phyloP scores from a whole-genome alignment of 2,888 invertebrate species.

The Amphipoea lucens region DNA sequence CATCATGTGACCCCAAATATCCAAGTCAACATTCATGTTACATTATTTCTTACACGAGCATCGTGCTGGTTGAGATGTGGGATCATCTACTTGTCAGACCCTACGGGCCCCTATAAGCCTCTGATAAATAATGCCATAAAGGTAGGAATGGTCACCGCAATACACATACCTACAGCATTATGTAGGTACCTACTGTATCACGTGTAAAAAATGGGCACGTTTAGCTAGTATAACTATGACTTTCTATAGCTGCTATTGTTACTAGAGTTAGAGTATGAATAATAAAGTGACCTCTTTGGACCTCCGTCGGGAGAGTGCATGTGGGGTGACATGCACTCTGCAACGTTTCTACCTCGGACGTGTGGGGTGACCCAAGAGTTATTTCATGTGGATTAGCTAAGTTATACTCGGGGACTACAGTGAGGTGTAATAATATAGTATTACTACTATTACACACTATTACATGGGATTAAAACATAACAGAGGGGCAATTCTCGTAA shows the following conservation, averaged over 20 bases:
- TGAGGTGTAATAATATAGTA: neutral
- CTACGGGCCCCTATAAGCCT: constrained; percentile 53
- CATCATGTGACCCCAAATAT: constrained; percentile 7
- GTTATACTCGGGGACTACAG: neutral
- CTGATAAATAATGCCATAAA: constrained; percentile 63
- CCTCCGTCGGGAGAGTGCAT: constrained; percentile 11
- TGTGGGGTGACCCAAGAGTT: neutral
- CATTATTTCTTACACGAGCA: constrained; percentile 23
- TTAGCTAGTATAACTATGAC: neutral
- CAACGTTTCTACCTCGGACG: neutral
- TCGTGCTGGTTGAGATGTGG: constrained; percentile 33
- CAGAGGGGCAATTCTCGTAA: no score
- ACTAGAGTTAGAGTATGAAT: neutral
- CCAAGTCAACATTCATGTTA: constrained; percentile 7
- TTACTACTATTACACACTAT: neutral
- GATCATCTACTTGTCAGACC: constrained; percentile 61
- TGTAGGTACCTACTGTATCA: neutral
- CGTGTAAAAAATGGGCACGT: constrained; percentile 12
- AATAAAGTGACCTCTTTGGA: constrained; percentile 20
- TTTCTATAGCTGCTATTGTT: neutral
- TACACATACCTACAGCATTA: neutral
- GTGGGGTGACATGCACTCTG: no score
- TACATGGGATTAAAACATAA: neutral
- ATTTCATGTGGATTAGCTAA: neutral
- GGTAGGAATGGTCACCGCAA: constrained; percentile 28